Conservation (phyloP, 1,140 invertebrate genomes). For the Drosophila cardini region DNA sequence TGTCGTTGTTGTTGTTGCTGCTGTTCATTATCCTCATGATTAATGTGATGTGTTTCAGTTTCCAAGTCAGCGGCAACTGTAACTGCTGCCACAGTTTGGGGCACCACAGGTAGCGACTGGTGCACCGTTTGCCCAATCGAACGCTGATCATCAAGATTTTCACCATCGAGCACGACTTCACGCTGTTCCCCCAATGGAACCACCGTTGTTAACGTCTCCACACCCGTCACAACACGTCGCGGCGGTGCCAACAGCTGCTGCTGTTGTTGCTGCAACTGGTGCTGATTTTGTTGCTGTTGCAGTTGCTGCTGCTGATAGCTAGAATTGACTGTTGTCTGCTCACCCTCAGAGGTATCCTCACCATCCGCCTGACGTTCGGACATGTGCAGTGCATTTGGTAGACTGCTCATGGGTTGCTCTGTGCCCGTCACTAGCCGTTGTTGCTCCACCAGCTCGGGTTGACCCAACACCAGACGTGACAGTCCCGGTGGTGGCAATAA, state of each 20-base stretch:
- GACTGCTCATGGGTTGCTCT: slow-evolving; percentile 76
- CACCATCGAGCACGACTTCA: slow-evolving; percentile 86
- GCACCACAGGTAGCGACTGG: slow-evolving; percentile 2
- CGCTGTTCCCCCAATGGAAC: slow-evolving; percentile 84
- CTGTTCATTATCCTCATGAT: neutral
- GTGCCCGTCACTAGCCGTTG: slow-evolving; percentile 82
- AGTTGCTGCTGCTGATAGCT: slow-evolving; percentile 11
- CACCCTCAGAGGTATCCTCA: slow-evolving; percentile 78
- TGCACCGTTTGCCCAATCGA: neutral
- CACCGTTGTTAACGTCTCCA: slow-evolving; percentile 47
- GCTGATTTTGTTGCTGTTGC: slow-evolving; percentile 34
- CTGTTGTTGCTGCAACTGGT: slow-evolving; percentile 55
- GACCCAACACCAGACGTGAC: slow-evolving; percentile 87
- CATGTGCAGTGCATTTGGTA: slow-evolving; percentile 75
- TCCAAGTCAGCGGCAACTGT: slow-evolving; percentile 1
- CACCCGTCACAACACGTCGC: slow-evolving; percentile 64
- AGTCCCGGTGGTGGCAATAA: slow-evolving; percentile 87
- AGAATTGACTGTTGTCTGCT: slow-evolving; percentile 24
- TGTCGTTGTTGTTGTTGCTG: slow-evolving; percentile 21
- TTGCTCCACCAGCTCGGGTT: slow-evolving; percentile 86
- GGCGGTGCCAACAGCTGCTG: slow-evolving; percentile 41
- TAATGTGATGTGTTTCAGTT: slow-evolving; percentile 15
- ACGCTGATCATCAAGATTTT: slow-evolving; percentile 86
- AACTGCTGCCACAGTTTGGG: slow-evolving; percentile 19
- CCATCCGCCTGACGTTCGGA: slow-evolving; percentile 82